These are phyloP conservation scores for Parotocinclus haroldoi DNA, from an alignment of 2,797 vertebrate species.

Conservation along the genomic window DNA sequence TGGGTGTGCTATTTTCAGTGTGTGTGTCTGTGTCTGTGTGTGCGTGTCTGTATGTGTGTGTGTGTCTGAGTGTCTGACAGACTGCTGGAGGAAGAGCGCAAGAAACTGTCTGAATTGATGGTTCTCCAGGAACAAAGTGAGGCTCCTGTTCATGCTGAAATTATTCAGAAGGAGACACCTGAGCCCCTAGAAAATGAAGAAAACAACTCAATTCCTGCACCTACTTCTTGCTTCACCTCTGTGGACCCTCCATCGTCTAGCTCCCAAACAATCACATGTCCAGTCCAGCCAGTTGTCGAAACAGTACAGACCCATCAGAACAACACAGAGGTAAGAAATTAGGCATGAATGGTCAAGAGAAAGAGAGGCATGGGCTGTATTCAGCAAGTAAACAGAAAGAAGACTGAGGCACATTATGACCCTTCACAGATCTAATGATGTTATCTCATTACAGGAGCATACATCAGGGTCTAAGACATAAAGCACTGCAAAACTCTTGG, in stretches of 20 bases:
- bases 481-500: no score
- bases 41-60: neutral
- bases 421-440: no score
- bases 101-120: conserved; percentile 66
- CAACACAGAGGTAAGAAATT: conserved; percentile 16
- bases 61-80: conserved; percentile 46
- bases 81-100: conserved; percentile 68
- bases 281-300: neutral
- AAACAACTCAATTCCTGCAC: neutral
- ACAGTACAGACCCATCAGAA: neutral
- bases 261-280: neutral
- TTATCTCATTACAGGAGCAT: no score
- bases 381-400: no score
- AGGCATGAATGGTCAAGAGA: neutral
- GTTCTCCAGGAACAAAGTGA: conserved; percentile 64
- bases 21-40: no score
- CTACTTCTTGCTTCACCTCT: neutral
- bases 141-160: conserved; percentile 31
- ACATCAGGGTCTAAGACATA: no score
- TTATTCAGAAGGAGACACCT: conserved; percentile 12
- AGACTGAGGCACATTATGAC: neutral
- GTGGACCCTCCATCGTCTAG: neutral
- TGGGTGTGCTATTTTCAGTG: no score
- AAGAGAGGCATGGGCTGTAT: no score
- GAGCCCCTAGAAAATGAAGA: conserved; percentile 51